Percentiles rank a stretch among this genome's conserved stretches.
Conservation (phyloP, 2,797 vertebrate species). For the Cheirogaleus major region DNA sequence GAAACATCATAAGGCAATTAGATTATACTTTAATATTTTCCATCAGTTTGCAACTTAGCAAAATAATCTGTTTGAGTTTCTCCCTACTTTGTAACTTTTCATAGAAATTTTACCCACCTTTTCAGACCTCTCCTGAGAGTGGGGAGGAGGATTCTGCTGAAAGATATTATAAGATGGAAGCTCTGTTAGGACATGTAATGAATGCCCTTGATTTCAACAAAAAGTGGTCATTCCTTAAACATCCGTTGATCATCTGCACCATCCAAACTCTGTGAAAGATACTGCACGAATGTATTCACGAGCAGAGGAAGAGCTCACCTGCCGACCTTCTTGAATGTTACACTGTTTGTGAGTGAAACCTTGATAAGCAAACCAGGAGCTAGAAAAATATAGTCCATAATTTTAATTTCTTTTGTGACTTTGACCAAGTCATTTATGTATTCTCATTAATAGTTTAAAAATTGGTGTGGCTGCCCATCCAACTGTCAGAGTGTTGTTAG, state of each 20-base stretch:
- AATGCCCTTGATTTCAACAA: not conserved
- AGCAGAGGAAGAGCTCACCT: not conserved
- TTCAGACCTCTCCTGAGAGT: not conserved
- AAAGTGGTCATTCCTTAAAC: not conserved
- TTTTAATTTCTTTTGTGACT: not conserved
- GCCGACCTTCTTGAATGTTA: not conserved
- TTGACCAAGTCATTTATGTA: not conserved
- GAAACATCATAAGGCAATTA: not conserved
- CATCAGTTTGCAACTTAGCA: not conserved
- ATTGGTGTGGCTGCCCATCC: not conserved
- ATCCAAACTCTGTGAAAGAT: not conserved
- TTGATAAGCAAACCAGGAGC: not conserved
- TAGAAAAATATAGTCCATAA: not conserved
- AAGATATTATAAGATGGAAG: not conserved
- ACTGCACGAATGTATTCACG: not conserved
- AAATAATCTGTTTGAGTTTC: not conserved
- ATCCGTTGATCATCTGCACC: not conserved
- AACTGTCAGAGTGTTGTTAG: not conserved
- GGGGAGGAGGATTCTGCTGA: not conserved
- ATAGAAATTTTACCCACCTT: not conserved
- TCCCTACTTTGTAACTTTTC: not conserved
- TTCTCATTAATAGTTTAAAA: not conserved
- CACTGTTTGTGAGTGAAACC: not conserved
- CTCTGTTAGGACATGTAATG: not conserved
- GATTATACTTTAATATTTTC: not conserved